Evolutionary conservation across 2,888 invertebrate species (phyloP).

Genomic region (Cheilosia scutellata): DNA sequence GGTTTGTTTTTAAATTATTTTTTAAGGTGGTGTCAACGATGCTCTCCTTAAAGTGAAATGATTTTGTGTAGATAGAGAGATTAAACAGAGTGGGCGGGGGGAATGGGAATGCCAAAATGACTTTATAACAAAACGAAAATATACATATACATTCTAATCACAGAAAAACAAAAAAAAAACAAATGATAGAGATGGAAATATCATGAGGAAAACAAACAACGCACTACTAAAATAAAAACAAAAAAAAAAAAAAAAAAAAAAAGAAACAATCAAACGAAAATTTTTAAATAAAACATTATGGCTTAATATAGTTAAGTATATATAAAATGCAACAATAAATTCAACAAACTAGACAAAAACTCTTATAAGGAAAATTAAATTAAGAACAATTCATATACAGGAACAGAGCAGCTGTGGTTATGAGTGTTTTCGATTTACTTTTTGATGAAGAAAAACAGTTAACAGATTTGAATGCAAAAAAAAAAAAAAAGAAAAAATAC

Average conservation of each 20-base stretch:
- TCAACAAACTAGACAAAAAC: slow-evolving; percentile 57
- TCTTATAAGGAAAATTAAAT: slow-evolving; percentile 17
- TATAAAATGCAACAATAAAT: slow-evolving; percentile 54
- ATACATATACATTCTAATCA: slow-evolving; percentile 43
- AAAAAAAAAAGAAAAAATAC: too few relatives aligned
- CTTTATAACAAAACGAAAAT: slow-evolving; percentile 31
- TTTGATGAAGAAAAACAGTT: slow-evolving; percentile 2
- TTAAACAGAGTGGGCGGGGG: slow-evolving; percentile 23
- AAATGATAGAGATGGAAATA: slow-evolving; percentile 23
- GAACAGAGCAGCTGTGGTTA: slow-evolving; percentile 50
- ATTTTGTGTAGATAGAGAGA: slow-evolving; percentile 57
- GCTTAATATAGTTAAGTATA: slow-evolving; percentile 52
- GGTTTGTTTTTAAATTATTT: slow-evolving; percentile 30
- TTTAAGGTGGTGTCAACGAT: slow-evolving; percentile 57
- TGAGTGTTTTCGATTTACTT: slow-evolving; percentile 19
- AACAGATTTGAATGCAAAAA: slow-evolving; percentile 20
- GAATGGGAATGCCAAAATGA: slow-evolving; percentile 36
- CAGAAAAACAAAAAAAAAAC: slow-evolving; percentile 53
- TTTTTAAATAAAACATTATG: slow-evolving; percentile 37
- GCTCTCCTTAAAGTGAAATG: slow-evolving; percentile 71
- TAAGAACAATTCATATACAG: slow-evolving; percentile 41
- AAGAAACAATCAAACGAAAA: too few relatives aligned
- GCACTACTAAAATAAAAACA: slow-evolving; percentile 48
- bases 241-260: slow-evolving; percentile 25
- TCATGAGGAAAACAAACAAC: slow-evolving; percentile 45